Evolutionary conservation across 2,113 vertebrate species (phyloP).

Genomic region (Crypturellus undulatus): DNA sequence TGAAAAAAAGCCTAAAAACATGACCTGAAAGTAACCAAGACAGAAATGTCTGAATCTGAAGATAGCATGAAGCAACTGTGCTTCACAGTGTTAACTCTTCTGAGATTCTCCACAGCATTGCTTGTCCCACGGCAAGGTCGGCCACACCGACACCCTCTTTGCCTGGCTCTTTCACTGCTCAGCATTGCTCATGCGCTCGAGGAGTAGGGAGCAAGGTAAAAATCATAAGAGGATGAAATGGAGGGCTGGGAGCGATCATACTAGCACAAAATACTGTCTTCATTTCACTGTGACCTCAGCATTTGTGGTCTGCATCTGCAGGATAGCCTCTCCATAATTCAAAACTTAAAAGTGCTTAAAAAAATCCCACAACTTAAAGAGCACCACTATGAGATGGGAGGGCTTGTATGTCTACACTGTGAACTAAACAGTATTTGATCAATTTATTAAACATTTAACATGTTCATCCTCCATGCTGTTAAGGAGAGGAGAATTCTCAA

Average conservation of each 20-base stretch:
- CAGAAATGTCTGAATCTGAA: background rate
- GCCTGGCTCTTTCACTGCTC: background rate
- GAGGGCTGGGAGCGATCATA: background rate
- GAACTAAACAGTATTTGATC: background rate
- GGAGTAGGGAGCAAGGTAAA: background rate
- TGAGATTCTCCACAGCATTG: background rate
- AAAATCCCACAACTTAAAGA: background rate
- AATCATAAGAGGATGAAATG: background rate
- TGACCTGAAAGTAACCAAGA: background rate
- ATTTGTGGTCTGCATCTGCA: background rate
- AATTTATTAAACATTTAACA: background rate
- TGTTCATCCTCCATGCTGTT: background rate
- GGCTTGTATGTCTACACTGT: background rate
- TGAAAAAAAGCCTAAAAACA: background rate
- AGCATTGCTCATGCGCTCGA: background rate
- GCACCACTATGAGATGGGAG: background rate
- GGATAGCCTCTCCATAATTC: background rate
- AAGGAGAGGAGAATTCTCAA: background rate
- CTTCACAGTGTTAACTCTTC: background rate
- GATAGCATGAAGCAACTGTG: background rate
- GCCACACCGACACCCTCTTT: rapidly evolving
- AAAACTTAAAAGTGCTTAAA: background rate
- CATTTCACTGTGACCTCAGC: background rate
- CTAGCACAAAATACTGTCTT: background rate
- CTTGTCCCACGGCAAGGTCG: background rate